Base-by-base conservation (phyloP, 2,797 vertebrate genomes). In the Arremon aurantiirostris region DNA sequence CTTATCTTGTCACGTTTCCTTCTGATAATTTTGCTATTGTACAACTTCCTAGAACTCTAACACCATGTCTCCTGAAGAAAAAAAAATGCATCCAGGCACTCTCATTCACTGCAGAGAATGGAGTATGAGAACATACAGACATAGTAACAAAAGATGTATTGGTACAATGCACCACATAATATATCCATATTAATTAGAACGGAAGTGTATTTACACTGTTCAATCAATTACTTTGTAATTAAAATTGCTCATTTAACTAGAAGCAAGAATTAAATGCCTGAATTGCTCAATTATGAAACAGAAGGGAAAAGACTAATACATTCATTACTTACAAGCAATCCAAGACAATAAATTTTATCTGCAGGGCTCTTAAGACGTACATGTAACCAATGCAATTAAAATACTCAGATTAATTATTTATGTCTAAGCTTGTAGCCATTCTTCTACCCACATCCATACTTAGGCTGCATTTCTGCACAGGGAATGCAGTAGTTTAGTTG, bases 331-430 rank as follows among this genome's bases (percentile, higher is more conserved):
- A 46, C 55, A 76, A 76, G 42, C 14, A 69, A 69, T 65, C 55
- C 59, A 91, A 91, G 30, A 72, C 35, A 94, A 89, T 89, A 76
- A 44, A 76, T 91, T 87, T 87, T 57, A 82, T 69, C 41, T 79
- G 21, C 46, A 76, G 57, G 42, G 24, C 50, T 82, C 37, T 79
- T 75, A 69, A 76, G 24, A 82, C 57, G 12, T 37, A 26, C 34
- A 69, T 68, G 78, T 34, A 94, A 59, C 46, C 30, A 46, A 65
- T 34, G 63, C 35, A 79, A 37, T 87, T 69, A 79, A 76, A 94
- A 37, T 49, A 60, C 3, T 52, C 37, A 65, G 26, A 69, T 87
- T 66, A 86, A 84, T 81, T 82, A 79, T 84, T 86, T 78, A 71
- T 60, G 14, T 37, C 41, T 76, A 49, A 72, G 8, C n/a, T 87